These are phyloP conservation scores for Poecilia gillii DNA, from an alignment of 2,797 vertebrate genomes.

Conservation along the genomic window DNA sequence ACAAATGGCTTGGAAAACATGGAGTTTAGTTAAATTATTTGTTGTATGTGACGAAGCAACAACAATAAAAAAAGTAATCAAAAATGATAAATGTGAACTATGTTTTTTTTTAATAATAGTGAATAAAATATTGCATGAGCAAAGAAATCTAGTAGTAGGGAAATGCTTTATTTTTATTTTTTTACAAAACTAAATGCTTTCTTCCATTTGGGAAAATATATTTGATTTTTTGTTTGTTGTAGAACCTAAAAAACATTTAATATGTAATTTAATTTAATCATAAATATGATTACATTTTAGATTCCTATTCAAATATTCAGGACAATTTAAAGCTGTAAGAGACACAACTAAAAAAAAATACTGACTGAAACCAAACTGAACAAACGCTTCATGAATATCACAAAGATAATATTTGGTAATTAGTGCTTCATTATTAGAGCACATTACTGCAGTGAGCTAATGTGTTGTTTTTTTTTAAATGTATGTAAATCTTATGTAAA, in stretches of 20 bases:
- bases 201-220: not conserved
- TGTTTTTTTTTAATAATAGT: no score
- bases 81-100: no score
- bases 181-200: not conserved
- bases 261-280: not conserved
- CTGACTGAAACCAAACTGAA: not conserved
- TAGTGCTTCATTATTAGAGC: no score
- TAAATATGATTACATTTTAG: not conserved
- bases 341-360: not conserved
- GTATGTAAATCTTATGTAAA: not conserved
- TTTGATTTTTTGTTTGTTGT: not conserved
- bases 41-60: no score
- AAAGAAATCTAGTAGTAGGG: not conserved
- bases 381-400: not conserved
- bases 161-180: not conserved
- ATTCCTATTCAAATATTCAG: not conserved
- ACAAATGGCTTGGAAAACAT: no score
- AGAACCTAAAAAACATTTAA: not conserved
- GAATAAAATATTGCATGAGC: not conserved
- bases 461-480: not conserved
- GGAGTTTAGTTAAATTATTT: no score
- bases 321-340: not conserved
- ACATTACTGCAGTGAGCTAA: not conserved
- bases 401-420: not conserved
- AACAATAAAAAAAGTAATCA: no score